A percentile compares a stretch with the other conserved stretches of the same genome.
Conservation (phyloP, 2,797 vertebrate species). For the Hoplostethus mediterraneus region DNA sequence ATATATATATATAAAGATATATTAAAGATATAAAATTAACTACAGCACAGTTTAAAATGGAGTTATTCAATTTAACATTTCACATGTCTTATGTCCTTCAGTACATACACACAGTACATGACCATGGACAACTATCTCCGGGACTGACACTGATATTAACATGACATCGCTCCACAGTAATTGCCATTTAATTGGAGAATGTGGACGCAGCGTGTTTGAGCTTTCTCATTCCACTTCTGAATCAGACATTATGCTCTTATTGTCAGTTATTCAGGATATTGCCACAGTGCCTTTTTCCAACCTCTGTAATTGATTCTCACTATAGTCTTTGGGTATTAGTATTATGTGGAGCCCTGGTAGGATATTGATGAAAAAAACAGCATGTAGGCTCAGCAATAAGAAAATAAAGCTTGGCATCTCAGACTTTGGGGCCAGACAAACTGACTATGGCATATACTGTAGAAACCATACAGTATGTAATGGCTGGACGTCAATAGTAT, state of each 20-base stretch:
- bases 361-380: not conserved
- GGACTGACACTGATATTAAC: conserved; percentile 4
- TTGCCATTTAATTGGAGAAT: conserved; percentile 17
- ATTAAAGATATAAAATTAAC: not conserved
- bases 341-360: not conserved
- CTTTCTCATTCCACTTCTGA: not conserved
- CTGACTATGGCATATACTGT: not conserved
- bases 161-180: conserved; percentile 13
- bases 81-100: too few species aligned
- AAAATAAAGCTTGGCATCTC: not conserved
- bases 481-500: too few species aligned
- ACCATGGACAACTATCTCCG: conserved; percentile 6
- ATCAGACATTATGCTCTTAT: conserved; percentile 1
- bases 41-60: not conserved
- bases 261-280: not conserved
- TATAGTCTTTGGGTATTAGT: conserved; percentile 9
- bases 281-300: conserved; percentile 6
- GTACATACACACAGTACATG: not conserved
- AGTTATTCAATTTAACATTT: not conserved
- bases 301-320: conserved; percentile 35
- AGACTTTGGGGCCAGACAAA: not conserved
- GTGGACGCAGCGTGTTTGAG: not conserved
- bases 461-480: too few species aligned
- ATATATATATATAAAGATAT: too few species aligned
- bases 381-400: too few species aligned